Evolutionary conservation across 37 sponge, comb jelly and placozoan species (phyloP).

Genomic region (Bolinopsis microptera): DNA sequence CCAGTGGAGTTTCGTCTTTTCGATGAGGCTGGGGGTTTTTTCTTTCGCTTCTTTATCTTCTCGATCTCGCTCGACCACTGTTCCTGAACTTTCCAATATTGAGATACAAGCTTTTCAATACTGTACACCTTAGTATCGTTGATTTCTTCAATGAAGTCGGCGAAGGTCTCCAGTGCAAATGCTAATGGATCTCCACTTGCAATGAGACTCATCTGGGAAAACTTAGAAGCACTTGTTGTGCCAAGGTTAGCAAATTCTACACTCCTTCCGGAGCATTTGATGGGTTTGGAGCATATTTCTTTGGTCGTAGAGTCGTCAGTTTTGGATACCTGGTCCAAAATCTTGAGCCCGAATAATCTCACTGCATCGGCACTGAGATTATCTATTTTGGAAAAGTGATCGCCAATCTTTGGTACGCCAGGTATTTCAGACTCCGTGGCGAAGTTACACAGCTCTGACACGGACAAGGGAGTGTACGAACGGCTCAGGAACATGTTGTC

Average conservation of each 20-base stretch:
- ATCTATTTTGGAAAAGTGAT: conserved; percentile 16
- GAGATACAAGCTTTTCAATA: not conserved
- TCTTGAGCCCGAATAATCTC: conserved; percentile 20
- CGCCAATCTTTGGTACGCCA: conserved; percentile 18
- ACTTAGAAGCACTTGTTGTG: not conserved
- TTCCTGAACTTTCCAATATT: conserved; percentile 52
- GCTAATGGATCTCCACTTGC: not conserved
- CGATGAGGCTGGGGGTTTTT: conserved; percentile 2
- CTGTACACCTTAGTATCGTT: not conserved
- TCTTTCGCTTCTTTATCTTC: conserved; percentile 33
- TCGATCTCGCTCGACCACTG: conserved; percentile 42
- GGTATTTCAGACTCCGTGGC: not conserved
- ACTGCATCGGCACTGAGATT: conserved; percentile 48
- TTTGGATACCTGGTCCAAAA: not conserved
- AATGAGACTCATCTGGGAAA: conserved; percentile 58
- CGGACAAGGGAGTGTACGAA: conserved; percentile 16
- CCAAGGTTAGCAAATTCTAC: conserved; percentile 9
- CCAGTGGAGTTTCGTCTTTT: not conserved
- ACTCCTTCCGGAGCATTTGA: conserved; percentile 4
- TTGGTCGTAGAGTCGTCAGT: not conserved
- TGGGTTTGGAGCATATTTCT: not conserved
- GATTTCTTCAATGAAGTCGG: conserved; percentile 4
- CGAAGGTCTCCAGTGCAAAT: conserved; percentile 21
- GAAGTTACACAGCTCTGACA: not conserved
- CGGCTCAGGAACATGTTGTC: conserved; percentile 44